Conservation (phyloP, 2,888 invertebrate genomes). For the Slavum lentiscoides region DNA sequence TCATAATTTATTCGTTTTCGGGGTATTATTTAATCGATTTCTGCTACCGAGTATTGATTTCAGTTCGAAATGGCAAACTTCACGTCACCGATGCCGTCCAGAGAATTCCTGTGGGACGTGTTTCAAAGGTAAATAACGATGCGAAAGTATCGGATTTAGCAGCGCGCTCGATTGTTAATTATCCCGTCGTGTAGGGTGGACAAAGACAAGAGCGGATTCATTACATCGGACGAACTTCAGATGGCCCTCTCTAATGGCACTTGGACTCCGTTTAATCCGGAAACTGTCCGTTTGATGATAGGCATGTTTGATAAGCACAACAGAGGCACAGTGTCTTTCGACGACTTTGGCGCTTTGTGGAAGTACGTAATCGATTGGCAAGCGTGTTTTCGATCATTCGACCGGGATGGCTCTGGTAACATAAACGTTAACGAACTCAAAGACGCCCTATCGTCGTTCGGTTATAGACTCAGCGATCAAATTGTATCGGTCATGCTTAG, state of each 20-base stretch:
- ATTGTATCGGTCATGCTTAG: slow-evolving; percentile 79
- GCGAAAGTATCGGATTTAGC: neutral
- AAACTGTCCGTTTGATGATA: slow-evolving; percentile 79
- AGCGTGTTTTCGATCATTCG: slow-evolving; percentile 90
- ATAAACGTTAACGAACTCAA: slow-evolving; percentile 91
- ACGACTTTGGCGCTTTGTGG: slow-evolving; percentile 95
- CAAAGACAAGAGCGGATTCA: slow-evolving; percentile 82
- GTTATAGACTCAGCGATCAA: slow-evolving; percentile 81
- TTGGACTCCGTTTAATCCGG: slow-evolving; percentile 97
- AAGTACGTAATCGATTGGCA: slow-evolving; percentile 99
- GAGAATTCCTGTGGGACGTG: slow-evolving; percentile 78
- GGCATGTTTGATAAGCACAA: slow-evolving; percentile 83
- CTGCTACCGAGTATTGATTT: neutral
- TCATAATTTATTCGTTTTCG: no score
- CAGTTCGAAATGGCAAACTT: slow-evolving; percentile 59
- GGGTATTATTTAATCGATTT: no score
- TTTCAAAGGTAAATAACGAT: slow-evolving; percentile 69
- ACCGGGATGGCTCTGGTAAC: slow-evolving; percentile 81
- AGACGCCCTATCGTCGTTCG: slow-evolving; percentile 87
- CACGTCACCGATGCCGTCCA: slow-evolving; percentile 72
- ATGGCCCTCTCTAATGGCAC: slow-evolving; percentile 93
- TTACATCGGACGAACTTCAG: slow-evolving; percentile 86
- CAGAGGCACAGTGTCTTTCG: slow-evolving; percentile 87
- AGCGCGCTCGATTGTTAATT: neutral
- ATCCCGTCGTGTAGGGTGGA: slow-evolving; percentile 65